These are phyloP conservation scores for Augochlorella aurata DNA, from an alignment of 2,888 invertebrate species.

Conservation along the genomic window DNA sequence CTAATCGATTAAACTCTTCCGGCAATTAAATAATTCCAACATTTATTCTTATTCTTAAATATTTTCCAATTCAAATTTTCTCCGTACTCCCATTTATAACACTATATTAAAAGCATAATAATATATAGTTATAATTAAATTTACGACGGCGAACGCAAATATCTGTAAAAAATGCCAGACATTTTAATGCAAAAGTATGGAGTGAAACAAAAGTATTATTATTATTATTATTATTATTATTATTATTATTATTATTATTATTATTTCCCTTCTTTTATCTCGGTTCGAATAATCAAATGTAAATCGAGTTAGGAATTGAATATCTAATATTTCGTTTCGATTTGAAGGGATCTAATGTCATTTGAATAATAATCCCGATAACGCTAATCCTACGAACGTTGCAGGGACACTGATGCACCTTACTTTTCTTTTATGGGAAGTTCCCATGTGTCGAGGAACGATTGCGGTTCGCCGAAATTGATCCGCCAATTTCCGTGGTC, in stretches of 20 bases:
- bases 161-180: no score
- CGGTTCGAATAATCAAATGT: not conserved
- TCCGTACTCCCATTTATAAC: no score
- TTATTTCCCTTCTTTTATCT: not conserved
- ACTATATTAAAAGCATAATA: no score
- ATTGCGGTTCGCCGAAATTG: slow-evolving; percentile 26
- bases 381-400: no score
- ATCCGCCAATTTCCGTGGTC: slow-evolving; percentile 24
- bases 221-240: no score
- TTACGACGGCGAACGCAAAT: no score
- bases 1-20: no score
- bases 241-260: no score
- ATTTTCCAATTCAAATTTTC: no score
- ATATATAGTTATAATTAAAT: no score
- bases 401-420: not conserved
- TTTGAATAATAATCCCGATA: not conserved
- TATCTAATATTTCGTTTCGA: not conserved
- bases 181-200: no score
- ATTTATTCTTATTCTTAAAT: not conserved
- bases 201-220: no score
- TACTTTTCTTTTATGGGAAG: not conserved
- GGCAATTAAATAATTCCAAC: not conserved
- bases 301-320: not conserved
- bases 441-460: not conserved
- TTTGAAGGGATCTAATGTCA: not conserved